Evolutionary conservation across 2,797 vertebrate species (phyloP).

Genomic region (Chrosomus eos): DNA sequence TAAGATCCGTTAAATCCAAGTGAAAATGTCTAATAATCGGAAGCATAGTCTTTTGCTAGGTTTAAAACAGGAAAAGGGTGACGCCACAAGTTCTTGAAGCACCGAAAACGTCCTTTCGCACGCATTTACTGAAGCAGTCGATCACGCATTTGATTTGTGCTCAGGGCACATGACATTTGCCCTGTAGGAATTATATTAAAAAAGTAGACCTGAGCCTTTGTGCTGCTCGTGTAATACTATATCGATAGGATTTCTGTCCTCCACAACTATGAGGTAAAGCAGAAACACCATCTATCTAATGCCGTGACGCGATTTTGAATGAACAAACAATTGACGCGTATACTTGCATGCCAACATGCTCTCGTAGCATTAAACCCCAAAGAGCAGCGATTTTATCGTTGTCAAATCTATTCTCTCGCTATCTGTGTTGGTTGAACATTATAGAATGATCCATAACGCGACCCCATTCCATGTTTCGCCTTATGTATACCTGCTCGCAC

Average conservation of each 20-base stretch:
- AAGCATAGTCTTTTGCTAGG: slow-evolving; percentile 28
- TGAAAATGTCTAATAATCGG: slow-evolving; percentile 12
- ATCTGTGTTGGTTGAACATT: slow-evolving; percentile 58
- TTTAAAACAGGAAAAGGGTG: slow-evolving; percentile 49
- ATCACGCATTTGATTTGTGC: slow-evolving; percentile 38
- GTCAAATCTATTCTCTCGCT: slow-evolving; percentile 50
- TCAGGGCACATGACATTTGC: slow-evolving; percentile 53
- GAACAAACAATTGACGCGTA: slow-evolving; percentile 19
- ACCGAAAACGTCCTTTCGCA: slow-evolving; percentile 5
- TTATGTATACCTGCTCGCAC: slow-evolving; percentile 24
- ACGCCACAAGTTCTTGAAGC: slow-evolving; percentile 28
- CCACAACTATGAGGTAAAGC: slow-evolving; percentile 38
- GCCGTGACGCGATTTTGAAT: slow-evolving; percentile 20
- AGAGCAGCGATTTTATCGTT: neutral
- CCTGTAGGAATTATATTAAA: slow-evolving; percentile 27
- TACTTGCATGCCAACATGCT: slow-evolving; percentile 19
- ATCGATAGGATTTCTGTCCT: neutral
- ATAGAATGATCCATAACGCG: slow-evolving; percentile 43
- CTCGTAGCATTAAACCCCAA: slow-evolving; percentile 24
- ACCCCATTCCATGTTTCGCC: slow-evolving; percentile 52
- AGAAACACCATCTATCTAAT: slow-evolving; percentile 36
- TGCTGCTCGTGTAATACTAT: neutral
- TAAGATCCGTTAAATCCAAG: neutral
- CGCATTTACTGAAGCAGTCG: slow-evolving; percentile 28
- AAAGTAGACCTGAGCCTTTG: slow-evolving; percentile 20